Conservation (phyloP, 2,888 invertebrate genomes). For the Ernsta delagoae region DNA sequence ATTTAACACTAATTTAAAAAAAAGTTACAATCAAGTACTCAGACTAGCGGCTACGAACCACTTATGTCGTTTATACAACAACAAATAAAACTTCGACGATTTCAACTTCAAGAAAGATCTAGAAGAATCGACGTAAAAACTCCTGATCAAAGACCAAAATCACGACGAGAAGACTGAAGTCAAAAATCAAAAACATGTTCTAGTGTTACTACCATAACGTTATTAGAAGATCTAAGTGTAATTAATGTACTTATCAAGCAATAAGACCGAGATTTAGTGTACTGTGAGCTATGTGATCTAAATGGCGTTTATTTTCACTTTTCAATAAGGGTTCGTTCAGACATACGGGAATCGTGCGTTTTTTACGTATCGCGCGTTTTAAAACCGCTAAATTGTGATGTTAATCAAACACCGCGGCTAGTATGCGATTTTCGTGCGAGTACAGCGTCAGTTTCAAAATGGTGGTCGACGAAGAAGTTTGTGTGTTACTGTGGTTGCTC, state of each 20-base stretch:
- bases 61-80: not conserved
- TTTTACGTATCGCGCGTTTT: too few relatives aligned
- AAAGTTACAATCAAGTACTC: not conserved
- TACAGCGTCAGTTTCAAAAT: too few relatives aligned
- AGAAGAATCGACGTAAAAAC: not conserved
- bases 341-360: too few relatives aligned
- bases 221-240: slow-evolving; percentile 17
- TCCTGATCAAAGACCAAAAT: slow-evolving; percentile 17
- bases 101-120: not conserved
- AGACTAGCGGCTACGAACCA: not conserved
- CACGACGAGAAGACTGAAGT: slow-evolving; percentile 30
- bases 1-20: not conserved
- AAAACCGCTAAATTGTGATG: too few relatives aligned
- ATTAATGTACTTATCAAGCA: slow-evolving; percentile 2
- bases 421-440: not conserved
- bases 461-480: too few relatives aligned
- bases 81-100: not conserved
- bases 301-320: not conserved
- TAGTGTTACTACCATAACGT: slow-evolving; percentile 10
- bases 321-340: not conserved
- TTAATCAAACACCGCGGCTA: too few relatives aligned
- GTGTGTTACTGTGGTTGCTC: too few relatives aligned
- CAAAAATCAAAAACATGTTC: slow-evolving; percentile 19
- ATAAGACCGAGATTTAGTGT: not conserved
- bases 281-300: not conserved